phyloP scores from a whole-genome alignment of 1,140 invertebrate genomes.

The Aphelenchoides besseyi region DNA sequence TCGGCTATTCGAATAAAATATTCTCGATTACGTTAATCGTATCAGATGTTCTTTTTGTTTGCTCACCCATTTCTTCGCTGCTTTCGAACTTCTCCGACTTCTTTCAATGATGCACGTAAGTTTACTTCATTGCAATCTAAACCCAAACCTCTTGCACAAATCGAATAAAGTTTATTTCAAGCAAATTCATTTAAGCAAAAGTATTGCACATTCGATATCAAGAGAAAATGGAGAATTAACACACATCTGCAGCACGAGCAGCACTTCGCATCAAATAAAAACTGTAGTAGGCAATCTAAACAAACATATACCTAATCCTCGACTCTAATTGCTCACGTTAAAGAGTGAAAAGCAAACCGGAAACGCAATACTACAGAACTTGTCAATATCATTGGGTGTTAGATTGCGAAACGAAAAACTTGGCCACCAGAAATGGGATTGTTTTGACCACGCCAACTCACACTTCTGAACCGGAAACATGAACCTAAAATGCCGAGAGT shows the following conservation, averaged over 20 bases:
- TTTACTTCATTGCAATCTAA: too few species aligned
- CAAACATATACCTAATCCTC: neutral
- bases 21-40: too few species aligned
- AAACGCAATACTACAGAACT: constrained; percentile 47
- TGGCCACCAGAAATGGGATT: constrained; percentile 32
- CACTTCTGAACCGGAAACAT: constrained; percentile 53
- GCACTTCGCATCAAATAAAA: constrained; percentile 27
- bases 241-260: constrained; percentile 18
- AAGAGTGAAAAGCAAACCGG: constrained; percentile 49
- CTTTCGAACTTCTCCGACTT: too few species aligned
- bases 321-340: constrained; percentile 22
- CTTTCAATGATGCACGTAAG: too few species aligned
- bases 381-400: constrained; percentile 54
- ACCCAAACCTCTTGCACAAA: too few species aligned
- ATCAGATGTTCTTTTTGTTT: too few species aligned
- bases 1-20: too few species aligned
- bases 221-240: too few species aligned
- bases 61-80: too few species aligned
- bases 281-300: constrained; percentile 35
- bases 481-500: constrained; percentile 30
- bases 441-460: constrained; percentile 35
- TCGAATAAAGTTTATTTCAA: too few species aligned
- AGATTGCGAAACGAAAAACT: constrained; percentile 8
- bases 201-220: too few species aligned
- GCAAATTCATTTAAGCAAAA: too few species aligned